Evolutionary conservation across 2,888 invertebrate species (phyloP), one percentile per base, ranked within the genome.

Genomic region (Limnephilus rhombicus): DNA sequence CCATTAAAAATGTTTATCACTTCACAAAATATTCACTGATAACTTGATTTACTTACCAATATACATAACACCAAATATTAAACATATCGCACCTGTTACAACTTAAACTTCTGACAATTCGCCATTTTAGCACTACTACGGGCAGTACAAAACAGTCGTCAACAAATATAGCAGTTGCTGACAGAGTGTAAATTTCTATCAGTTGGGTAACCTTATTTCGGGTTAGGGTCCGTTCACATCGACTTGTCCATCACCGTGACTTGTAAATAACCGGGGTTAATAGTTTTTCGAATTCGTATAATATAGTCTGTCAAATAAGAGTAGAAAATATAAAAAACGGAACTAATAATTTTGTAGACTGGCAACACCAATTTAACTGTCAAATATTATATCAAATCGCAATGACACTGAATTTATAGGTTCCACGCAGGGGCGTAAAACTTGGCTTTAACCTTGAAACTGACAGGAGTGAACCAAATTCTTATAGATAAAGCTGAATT

Each of bases 51-150:
- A 85, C 91, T 91, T 49, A 92, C 92, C 91, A 68, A 90, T 90
- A 91, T 90, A 49, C 82, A 91, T 92, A 86, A 90, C 86, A 91
- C 45, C 68, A 88, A 92, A 92, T 90, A 88, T 45, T 87, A 92
- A 90, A 91, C 92, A 92, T 92, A 91, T 92, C 92, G 92, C 92
- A 92, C 92, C 92, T 91, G 92, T 92, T 92, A 92, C 90, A 91
- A 90, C 91, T 89, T 85, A 87, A 91, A 92, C 87, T 90, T 90
- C 88, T 91, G 92, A 92, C 92, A 92, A 92, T 89, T 91, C 91
- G 92, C 92, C 92, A 92, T 92, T 92, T 92, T 92, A 91, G 87
- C 90, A 91, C 90, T 53, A 92, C 86, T 90, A 86, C 87, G 83
- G 68, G 49, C 87, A 68, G 68, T 24, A 68, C 68, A 68, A 68